Conservation (phyloP, 2,113 vertebrate species). For the Orthonyx spaldingii region DNA sequence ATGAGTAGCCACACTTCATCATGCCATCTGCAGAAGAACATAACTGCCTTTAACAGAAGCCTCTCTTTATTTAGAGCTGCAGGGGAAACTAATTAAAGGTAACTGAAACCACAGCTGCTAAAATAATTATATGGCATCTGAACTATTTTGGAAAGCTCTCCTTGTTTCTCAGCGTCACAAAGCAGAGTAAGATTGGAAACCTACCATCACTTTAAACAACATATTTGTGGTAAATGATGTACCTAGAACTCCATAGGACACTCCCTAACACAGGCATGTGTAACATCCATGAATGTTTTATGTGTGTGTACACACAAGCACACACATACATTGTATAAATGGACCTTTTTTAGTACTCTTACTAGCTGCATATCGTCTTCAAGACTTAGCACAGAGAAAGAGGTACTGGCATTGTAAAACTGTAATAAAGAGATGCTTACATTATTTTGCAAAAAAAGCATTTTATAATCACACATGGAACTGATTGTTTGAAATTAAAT, state of each 20-base stretch:
- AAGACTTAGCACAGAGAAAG: not conserved
- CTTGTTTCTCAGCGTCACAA: not conserved
- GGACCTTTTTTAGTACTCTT: not conserved
- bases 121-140: conserved; percentile 29
- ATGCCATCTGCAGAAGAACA: conserved; percentile 29
- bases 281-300: not conserved
- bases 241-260: not conserved
- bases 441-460: not conserved
- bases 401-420: not conserved
- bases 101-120: conserved; percentile 49
- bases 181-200: not conserved
- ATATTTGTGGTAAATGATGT: not conserved
- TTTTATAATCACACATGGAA: conserved; percentile 1
- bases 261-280: not conserved
- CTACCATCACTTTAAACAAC: not conserved
- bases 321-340: not conserved
- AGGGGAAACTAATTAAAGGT: conserved; percentile 53
- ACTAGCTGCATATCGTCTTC: not conserved
- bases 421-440: not conserved
- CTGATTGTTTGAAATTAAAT: conserved; percentile 2
- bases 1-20: not conserved
- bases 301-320: not conserved
- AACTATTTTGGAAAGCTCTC: conserved; percentile 16
- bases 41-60: conserved; percentile 26
- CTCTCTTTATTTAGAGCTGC: conserved; percentile 17